Conservation (phyloP, 2,888 invertebrate genomes). For the Nowickia ferox region DNA sequence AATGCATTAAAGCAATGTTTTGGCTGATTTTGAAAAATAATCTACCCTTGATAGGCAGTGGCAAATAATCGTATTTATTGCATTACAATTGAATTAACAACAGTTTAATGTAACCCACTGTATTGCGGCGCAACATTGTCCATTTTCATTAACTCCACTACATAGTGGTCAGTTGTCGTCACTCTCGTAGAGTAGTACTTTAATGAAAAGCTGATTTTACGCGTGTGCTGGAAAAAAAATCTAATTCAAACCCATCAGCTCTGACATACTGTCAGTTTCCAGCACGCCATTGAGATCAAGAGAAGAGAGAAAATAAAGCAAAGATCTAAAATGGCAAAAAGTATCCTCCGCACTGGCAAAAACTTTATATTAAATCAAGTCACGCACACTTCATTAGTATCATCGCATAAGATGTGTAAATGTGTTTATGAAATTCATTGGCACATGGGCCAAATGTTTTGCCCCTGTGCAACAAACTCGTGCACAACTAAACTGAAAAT, state of each 20-base stretch:
- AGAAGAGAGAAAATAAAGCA: neutral
- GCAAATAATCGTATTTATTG: too few relatives aligned
- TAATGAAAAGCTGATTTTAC: conserved; percentile 12
- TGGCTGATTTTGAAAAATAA: too few relatives aligned
- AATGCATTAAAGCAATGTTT: too few relatives aligned
- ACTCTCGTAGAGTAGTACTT: neutral
- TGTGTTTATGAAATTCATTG: conserved; percentile 60
- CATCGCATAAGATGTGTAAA: conserved; percentile 69
- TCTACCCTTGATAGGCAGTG: too few relatives aligned
- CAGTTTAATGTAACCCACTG: too few relatives aligned
- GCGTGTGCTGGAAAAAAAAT: neutral
- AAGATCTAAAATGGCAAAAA: conserved; percentile 8
- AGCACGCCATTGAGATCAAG: neutral
- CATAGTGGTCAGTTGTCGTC: neutral
- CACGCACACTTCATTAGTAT: conserved; percentile 73
- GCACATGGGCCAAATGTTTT: conserved; percentile 49
- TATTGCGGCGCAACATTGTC: too few relatives aligned
- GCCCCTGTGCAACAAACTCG: conserved; percentile 19
- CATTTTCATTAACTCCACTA: neutral
- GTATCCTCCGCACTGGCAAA: conserved; percentile 26
- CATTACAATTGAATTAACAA: too few relatives aligned
- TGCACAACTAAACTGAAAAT: neutral
- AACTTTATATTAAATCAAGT: conserved; percentile 66
- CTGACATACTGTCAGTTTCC: conserved; percentile 29
- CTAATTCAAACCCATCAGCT: conserved; percentile 18